These are phyloP conservation scores for Agrotis segetum DNA, from an alignment of 2,888 invertebrate genomes.

Conservation along the genomic window DNA sequence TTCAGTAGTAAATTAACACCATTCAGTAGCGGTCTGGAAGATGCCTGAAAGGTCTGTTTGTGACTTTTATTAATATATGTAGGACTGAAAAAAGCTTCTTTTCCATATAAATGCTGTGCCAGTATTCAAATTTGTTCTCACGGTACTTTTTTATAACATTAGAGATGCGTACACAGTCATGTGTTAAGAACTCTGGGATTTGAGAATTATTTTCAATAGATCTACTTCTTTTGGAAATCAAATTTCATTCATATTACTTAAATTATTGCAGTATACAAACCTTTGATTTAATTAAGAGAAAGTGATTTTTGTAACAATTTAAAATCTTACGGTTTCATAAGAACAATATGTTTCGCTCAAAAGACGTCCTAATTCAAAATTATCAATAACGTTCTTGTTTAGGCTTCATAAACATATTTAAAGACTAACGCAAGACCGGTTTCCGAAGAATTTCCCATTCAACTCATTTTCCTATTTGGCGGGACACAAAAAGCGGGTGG, in stretches of 20 bases:
- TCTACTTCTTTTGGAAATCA: background rate
- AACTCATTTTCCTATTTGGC: constrained; percentile 76
- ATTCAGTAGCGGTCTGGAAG: constrained; percentile 77
- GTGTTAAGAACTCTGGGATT: background rate
- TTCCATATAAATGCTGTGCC: background rate
- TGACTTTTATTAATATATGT: constrained; percentile 52
- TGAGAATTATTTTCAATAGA: background rate
- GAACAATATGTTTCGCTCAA: background rate
- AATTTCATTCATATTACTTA: too few species aligned
- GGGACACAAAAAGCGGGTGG: constrained; percentile 76
- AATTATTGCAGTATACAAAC: background rate
- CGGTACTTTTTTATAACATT: constrained; percentile 3
- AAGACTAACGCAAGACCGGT: constrained; percentile 42
- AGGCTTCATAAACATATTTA: constrained; percentile 39
- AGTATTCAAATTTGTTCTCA: constrained; percentile 18
- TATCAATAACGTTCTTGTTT: background rate
- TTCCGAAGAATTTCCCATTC: constrained; percentile 71
- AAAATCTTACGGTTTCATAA: too few species aligned
- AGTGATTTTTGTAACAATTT: background rate
- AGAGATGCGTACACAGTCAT: background rate
- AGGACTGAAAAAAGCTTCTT: constrained; percentile 35
- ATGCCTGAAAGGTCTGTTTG: constrained; percentile 68
- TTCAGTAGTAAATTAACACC: constrained; percentile 87
- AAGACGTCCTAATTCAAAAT: background rate
- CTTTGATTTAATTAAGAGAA: background rate